phyloP scores from a whole-genome alignment of 2,888 invertebrate species.

The Rhagonycha lutea region DNA sequence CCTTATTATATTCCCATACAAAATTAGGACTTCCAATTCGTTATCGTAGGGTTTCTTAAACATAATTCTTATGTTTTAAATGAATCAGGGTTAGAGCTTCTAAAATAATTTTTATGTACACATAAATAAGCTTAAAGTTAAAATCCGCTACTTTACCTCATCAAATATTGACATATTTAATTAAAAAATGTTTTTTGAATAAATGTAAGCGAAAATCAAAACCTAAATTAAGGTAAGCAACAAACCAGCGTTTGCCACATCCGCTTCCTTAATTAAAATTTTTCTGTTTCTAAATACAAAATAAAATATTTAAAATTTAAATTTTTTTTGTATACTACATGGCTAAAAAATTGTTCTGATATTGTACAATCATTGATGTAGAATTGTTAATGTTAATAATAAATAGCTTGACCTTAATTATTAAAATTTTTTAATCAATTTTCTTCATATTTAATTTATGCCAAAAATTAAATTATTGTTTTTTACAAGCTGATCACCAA shows the following conservation, averaged over 20 bases:
- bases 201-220: not conserved
- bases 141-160: too few relatives aligned
- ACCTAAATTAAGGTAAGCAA: not conserved
- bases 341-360: too few relatives aligned
- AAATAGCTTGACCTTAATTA: not conserved
- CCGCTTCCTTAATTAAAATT: not conserved
- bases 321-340: not conserved
- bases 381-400: not conserved
- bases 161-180: not conserved
- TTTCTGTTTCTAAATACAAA: not conserved
- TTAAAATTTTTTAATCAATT: not conserved
- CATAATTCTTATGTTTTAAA: too few relatives aligned
- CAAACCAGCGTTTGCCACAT: not conserved
- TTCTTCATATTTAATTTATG: not conserved
- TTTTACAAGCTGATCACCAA: conserved; percentile 6
- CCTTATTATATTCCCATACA: too few relatives aligned
- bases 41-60: too few relatives aligned
- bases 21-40: too few relatives aligned
- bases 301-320: not conserved
- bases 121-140: too few relatives aligned
- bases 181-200: not conserved
- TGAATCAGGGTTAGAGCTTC: too few relatives aligned
- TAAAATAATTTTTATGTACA: too few relatives aligned
- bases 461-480: not conserved
- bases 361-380: too few relatives aligned